Base-by-base conservation (phyloP, 2,113 vertebrate genomes). In the Mobula hypostoma region DNA sequence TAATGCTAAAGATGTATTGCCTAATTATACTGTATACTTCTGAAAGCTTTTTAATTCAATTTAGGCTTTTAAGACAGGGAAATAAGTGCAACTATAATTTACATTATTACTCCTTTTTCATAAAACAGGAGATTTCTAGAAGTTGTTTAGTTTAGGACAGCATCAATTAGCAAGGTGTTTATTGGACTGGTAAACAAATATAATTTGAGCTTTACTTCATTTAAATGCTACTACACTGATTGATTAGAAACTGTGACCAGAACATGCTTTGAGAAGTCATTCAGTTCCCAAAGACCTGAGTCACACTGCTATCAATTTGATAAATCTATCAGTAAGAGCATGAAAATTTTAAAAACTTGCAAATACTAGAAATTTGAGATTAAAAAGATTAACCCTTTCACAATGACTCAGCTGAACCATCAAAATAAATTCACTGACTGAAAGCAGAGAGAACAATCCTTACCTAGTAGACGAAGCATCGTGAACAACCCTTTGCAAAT, bases 221-320 rank as follows among this genome's bases (percentile, higher is more conserved):
- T 0, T 74, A 74, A 40, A 74, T 76, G 5, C 14, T 93, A 5
- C 36, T 9, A 27, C 2, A 11, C 19, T 21, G 66, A 74, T 36
- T 24, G 90, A 56, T 93, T 36, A 21, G n/a, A 91, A 91, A 48
- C 21, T 4, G 40, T n/a, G 87, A 90, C 14, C 6, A 29, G 63
- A 32, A 66, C 27, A 14, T 21, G 12, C 29, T n/a, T 6, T 63
- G 61, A 66, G 85, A 3, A 88, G 14, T 58, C 29, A 58, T 27
- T 56, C 61, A 48, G 36, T 56, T 29, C 61, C 61, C 61, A 58
- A 15, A 27, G 27, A 12, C 58, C 29, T 63, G 85, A n/a, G 61
- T 88, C 85, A 88, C 27, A n/a, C 63, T 87, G n/a, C 61, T 66
- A 88, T 66, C 85, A 88, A 88, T 88, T 32, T 66, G 85, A 88